Percentiles rank a stretch among this genome's conserved stretches.
These are phyloP conservation scores for Melipona bicolor DNA, from an alignment of 2,888 invertebrate species.

Conservation along the genomic window DNA sequence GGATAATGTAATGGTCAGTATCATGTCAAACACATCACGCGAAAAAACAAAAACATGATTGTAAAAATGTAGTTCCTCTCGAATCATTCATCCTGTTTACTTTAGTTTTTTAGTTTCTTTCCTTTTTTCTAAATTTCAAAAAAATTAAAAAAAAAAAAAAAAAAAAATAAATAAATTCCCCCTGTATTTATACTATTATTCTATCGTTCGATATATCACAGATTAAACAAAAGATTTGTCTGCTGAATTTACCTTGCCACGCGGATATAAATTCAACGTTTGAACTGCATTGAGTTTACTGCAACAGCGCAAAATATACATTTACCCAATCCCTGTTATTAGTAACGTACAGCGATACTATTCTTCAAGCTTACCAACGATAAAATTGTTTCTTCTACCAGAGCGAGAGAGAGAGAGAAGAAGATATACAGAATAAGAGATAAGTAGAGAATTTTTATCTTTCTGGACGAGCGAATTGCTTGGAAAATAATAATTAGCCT, in stretches of 20 bases:
- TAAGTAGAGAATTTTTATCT: slow-evolving; percentile 4
- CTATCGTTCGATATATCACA: background rate
- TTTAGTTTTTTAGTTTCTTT: too few species aligned
- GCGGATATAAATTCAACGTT: background rate
- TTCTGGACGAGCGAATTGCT: background rate
- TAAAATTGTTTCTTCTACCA: background rate
- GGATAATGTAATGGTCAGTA: too few species aligned
- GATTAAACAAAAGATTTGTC: background rate
- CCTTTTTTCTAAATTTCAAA: too few species aligned
- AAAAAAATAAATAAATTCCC: too few species aligned
- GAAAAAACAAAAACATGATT: too few species aligned
- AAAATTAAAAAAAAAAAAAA: too few species aligned
- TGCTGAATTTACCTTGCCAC: background rate
- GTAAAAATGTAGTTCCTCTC: too few species aligned
- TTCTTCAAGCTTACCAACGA: slow-evolving; percentile 11
- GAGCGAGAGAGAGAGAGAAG: too few species aligned
- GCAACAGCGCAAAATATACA: background rate
- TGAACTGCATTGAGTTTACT: background rate
- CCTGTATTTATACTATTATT: too few species aligned
- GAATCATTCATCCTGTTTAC: too few species aligned
- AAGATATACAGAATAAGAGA: background rate
- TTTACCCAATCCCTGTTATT: slow-evolving; percentile 1
- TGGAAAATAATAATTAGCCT: slow-evolving; percentile 10
- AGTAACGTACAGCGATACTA: background rate
- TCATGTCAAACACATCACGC: too few species aligned